Evolutionary conservation across 2,797 vertebrate genomes (phyloP).

Genomic region (Etheostoma nigrum): DNA sequence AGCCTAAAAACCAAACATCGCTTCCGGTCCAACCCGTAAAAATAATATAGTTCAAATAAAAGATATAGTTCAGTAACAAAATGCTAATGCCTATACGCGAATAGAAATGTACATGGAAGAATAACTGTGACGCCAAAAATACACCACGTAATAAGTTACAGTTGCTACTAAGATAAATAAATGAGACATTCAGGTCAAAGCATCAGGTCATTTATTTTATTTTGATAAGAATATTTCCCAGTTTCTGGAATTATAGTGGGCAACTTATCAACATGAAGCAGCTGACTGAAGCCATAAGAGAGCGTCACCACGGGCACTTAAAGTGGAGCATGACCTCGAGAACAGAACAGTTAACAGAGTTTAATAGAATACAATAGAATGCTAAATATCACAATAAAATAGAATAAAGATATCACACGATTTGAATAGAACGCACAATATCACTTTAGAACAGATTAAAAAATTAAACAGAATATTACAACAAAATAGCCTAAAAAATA

Average conservation of each 20-base stretch:
- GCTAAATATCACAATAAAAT: neutral
- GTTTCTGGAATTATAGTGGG: constrained; percentile 12
- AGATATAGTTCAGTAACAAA: accelerated
- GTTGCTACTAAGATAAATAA: neutral
- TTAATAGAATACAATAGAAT: neutral
- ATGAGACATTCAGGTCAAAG: accelerated
- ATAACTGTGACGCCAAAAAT: accelerated
- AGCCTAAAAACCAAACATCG: accelerated
- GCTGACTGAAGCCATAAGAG: constrained; percentile 52
- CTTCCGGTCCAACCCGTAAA: constrained; percentile 44
- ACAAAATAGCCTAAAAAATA: too few species aligned
- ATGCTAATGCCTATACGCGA: accelerated
- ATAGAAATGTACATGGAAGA: accelerated
- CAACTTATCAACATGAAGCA: constrained; percentile 5
- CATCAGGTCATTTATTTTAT: constrained; percentile 16
- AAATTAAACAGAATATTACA: neutral
- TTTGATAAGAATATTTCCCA: neutral
- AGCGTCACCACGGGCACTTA: constrained; percentile 31
- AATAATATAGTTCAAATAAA: constrained; percentile 15
- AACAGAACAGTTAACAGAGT: neutral
- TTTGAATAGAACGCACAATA: neutral
- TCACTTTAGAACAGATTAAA: neutral
- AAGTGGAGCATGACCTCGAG: constrained; percentile 52
- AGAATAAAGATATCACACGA: neutral
- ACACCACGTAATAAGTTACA: accelerated